phyloP scores from a whole-genome alignment of 1,140 invertebrate genomes.

The Eriocheir sinensis region DNA sequence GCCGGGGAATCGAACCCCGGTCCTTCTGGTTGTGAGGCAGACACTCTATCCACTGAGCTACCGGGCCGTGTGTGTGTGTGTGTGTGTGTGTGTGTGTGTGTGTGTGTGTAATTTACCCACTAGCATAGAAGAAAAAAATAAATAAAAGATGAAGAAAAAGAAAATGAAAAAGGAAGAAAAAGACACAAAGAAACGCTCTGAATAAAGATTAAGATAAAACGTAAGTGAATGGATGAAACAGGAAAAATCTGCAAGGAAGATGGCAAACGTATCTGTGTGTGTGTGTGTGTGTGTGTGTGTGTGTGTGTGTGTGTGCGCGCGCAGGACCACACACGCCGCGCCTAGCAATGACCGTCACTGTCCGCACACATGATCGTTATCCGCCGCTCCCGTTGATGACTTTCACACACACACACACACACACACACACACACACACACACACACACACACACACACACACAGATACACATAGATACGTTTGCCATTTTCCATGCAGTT shows the following conservation, averaged over 20 bases:
- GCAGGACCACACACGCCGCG: not conserved
- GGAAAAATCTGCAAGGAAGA: too few relatives aligned
- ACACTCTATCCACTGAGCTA: too few relatives aligned
- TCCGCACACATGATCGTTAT: not conserved
- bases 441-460: not conserved
- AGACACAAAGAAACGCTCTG: not conserved
- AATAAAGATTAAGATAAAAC: not conserved
- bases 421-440: conserved; percentile 20
- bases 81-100: conserved; percentile 10
- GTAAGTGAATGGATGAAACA: not conserved
- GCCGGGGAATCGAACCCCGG: too few relatives aligned
- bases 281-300: conserved; percentile 50
- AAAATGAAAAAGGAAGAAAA: too few relatives aligned
- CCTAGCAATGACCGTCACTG: not conserved
- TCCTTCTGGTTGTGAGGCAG: too few relatives aligned
- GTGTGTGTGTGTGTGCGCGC: conserved; percentile 10
- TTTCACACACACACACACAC: conserved; percentile 9
- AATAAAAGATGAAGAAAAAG: not conserved
- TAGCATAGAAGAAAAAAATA: not conserved
- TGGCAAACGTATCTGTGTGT: conserved; percentile 35
- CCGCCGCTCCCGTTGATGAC: not conserved
- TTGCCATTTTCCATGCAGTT: too few relatives aligned
- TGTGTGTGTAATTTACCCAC: not conserved
- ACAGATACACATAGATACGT: too few relatives aligned
- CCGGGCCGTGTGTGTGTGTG: too few relatives aligned